Evolutionary conservation across 1,140 invertebrate species (phyloP), one percentile per base, ranked within the genome.

Genomic region (Adelges cooleyi): DNA sequence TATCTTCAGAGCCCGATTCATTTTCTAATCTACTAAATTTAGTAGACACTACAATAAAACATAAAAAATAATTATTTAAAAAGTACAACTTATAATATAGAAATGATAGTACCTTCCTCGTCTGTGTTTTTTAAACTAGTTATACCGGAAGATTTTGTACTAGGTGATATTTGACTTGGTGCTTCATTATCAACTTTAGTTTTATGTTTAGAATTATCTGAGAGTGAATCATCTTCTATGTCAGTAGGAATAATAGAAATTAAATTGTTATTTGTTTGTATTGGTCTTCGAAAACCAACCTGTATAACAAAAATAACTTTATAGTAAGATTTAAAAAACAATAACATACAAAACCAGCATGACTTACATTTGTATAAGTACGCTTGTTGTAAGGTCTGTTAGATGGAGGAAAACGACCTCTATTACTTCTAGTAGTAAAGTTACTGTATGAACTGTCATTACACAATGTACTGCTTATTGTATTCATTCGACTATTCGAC

Each of bases 21-120:
- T 62, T 48, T 15, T 62, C 42, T 48, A 62, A 33, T 62, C 56
- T 46, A 25, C 56, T 62, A 48, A 62, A 62, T 62, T 62, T 62
- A 5, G 56, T 62, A 46, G 56, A 62, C 17, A 62, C 56, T 62
- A 33, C 44, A 42, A 44, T 46, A 48, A 62, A 18, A 22, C 18
- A 20, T 15, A 18, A 10, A 22, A 17, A 20, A 18, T 6, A 48
- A 18, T 18, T 33, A 33, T 33, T 33, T 33, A 6, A 33, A 6
- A 33, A 6, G 29, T 33, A 33, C 11, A 33, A 33, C 5, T 33
- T 33, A 33, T 33, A 6, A 33, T 11, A 33, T n/a, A 33, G 29
- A 33, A 33, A 6, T 33, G 5, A 33, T 6, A 33, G 11, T 33
- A 33, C 29, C 29, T 33, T 33, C 29, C n/a, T n/a, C n/a, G n/a